Base-by-base conservation (phyloP, 2,888 invertebrate genomes). In the Oxyscelio sp. region DNA sequence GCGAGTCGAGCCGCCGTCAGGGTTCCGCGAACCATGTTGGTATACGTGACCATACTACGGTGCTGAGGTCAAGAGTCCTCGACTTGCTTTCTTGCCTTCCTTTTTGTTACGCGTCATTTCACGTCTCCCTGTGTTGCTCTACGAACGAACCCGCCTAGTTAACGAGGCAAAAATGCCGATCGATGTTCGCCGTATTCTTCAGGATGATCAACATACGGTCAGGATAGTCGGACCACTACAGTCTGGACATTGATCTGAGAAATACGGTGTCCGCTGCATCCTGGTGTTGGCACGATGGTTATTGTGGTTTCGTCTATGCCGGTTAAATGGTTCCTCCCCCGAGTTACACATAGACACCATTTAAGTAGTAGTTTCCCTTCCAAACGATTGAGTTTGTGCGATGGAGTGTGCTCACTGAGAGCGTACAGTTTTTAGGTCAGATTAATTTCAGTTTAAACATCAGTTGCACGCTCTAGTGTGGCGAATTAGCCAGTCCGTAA, bases 1-100 rank as follows among this genome's bases (percentile, higher is more conserved):
- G 89, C 85, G 82, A 87, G 88, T 78, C 89, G 85, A 85, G 83
- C 90, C 84, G 85, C 87, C 89, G 87, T 74, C 63, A 82, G 82
- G 87, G 83, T 83, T 87, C 89, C 89, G 87, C 86, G 77, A 15
- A 22, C 11, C 45, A 54, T 40, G 56, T 43, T 22, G 38, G 15
- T 27, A 17, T 22, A 40, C 61, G 31, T 48, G 31, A 63, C 17
- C n/a, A 19, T 17, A 50, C 40, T 31, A 22, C 17, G 11, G 38
- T 11, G 56, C 48, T 50, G 17, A 65, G 15, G 13, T 19, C 65
- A 38, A 66, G 40, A 11, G 40, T 40, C 40, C 65, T 34, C 65
- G 48, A 58, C 61, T 45, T 40, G 19, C 17, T 31, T 0, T 8
- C 31, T 13, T 5, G 17, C 13, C 17, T 68, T 80, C 74, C n/a